These are phyloP conservation scores for Druon quercuslanigerum DNA, from an alignment of 1,140 invertebrate genomes.

Conservation along the genomic window DNA sequence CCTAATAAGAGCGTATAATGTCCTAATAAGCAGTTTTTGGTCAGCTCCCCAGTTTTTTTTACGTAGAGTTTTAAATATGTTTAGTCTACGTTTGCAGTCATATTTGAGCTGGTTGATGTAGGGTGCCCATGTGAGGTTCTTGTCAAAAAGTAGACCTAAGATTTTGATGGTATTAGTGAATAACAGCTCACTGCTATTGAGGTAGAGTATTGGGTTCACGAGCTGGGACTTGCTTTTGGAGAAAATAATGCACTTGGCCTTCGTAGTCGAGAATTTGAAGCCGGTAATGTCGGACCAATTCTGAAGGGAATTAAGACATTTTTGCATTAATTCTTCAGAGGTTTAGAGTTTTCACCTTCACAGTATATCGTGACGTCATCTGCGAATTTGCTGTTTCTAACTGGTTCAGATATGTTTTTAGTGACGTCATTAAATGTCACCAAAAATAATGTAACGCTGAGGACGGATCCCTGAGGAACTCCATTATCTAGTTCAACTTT, in stretches of 20 bases:
- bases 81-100: constrained; percentile 28
- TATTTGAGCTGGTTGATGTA: constrained; percentile 36
- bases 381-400: too few species aligned
- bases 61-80: constrained; percentile 36
- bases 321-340: constrained; percentile 33
- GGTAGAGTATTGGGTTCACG: too few species aligned
- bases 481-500: constrained; percentile 41
- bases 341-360: constrained; percentile 28
- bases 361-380: constrained; percentile 39
- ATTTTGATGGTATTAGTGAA: constrained; percentile 40
- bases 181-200: too few species aligned
- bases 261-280: too few species aligned
- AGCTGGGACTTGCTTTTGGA: too few species aligned
- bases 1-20: constrained; percentile 13
- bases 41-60: too few species aligned
- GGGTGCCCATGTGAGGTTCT: constrained; percentile 38
- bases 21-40: too few species aligned
- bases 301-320: constrained; percentile 1
- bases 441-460: constrained; percentile 53
- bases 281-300: too few species aligned
- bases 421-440: constrained; percentile 45
- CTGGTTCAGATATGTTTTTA: constrained; percentile 25
- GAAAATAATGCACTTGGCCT: too few species aligned
- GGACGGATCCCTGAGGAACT: constrained; percentile 48
- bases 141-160: constrained; percentile 42